Evolutionary conservation across 2,113 vertebrate genomes (phyloP), one percentile per base, ranked within the genome.

Genomic region (Burhinus bistriatus): DNA sequence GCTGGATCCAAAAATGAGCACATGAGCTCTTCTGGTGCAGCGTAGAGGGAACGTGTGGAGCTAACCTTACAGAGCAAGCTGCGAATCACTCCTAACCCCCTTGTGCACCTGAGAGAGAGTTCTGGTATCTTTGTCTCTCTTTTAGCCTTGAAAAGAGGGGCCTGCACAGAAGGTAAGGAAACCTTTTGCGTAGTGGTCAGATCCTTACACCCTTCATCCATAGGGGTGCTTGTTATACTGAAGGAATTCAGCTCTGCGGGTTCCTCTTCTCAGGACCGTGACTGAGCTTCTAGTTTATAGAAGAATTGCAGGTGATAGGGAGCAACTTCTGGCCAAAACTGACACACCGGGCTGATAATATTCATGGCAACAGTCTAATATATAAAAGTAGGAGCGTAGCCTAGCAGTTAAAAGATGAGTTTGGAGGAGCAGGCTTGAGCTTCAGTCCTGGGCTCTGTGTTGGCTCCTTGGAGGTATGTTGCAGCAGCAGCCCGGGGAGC

Each of bases 21-120:
- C 0, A 0, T n/a, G 61, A 90, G 36, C 32, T 52, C 47, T 85
- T 69, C 36, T 55, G 42, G 12, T 75, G 29, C 62, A 34, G 30
- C 5, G 10, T 22, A 36, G 64, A 36, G 40, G 12, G 11, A 88
- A 14, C 2, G 2, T 0, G 2, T 5, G 12, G 29, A 19, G 36
- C 6, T 32, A 22, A 30, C 7, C 23, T 59, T 44, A 51, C 0
- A 59, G 52, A 93, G 11, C 14, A 62, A 77, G 27, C 44, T 4
- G 4, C 45, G 70, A 65, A 57, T 86, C 54, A 36, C 83, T 66
- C 34, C 38, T 54, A 58, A 36, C 7, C 12, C 12, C 30, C 29
- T 2, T 10, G 7, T 65, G 54, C 12, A 44, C 23, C 26, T 4
- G 13, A 3, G 34, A 47, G 36, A 5, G 52, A 26, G 78, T 73